Evolutionary conservation across 2,888 invertebrate genomes (phyloP), one percentile per base, ranked within the genome.

Genomic region (Leptopterna dolabrata): DNA sequence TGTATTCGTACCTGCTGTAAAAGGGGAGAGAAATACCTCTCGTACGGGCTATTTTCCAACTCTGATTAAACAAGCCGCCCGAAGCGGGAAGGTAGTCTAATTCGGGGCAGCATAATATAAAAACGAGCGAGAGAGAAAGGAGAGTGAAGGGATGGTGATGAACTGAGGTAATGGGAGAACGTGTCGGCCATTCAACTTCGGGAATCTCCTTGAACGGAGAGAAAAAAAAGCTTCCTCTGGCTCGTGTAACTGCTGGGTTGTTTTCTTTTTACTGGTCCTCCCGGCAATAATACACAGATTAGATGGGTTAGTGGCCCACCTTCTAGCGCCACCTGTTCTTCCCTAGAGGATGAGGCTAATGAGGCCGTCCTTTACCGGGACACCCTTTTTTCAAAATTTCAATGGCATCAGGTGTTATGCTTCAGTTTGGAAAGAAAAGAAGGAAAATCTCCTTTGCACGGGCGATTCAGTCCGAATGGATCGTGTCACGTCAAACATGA

Each of bases 31-130:
- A 81, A 78, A 43, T 36, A 27, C 24, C 78, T 24, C 51, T 55
- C 55, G 51, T 19, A 55, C 29, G 55, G 55, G 81, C 81, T 81
- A 85, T 85, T 85, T 85, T 85, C 85, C 85, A 85, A 85, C 85
- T 85, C 85, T 85, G 85, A 85, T 85, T 85, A 85, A 85, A 85
- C 85, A 76, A 85, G 85, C 47, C 24, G 47, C 45, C 30, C 3
- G 24, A 14, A 36, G 14, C 3, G 76, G 78, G 19, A 45, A 78
- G 78, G 78, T 78, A 78, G 78, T 78, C 78, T 78, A 78, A 78
- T 78, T 78, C 45, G 78, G 78, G n/a, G 63, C 16, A 27, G 78
- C 45, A 78, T 45, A 73, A 36, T 73, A 73, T 78, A 78, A 78
- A 78, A 78, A 78, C 16, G 24, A 45, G 19, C 2, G 27, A 4